These are phyloP conservation scores for Herminia tarsipennalis DNA, from an alignment of 2,888 invertebrate genomes.

Conservation along the genomic window DNA sequence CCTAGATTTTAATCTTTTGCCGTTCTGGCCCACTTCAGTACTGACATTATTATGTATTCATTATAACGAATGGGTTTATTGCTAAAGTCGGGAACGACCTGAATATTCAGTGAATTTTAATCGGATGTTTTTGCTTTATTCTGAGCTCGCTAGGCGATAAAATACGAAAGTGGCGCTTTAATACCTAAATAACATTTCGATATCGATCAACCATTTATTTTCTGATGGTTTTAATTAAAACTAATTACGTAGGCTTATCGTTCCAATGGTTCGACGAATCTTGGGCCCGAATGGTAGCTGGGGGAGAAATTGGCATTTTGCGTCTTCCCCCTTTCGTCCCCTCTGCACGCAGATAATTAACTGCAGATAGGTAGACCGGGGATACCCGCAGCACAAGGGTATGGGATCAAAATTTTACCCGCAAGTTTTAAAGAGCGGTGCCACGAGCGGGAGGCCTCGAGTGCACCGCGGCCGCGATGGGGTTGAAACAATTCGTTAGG, in stretches of 20 bases:
- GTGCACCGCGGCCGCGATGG: conserved; percentile 63
- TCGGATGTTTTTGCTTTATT: conserved; percentile 17
- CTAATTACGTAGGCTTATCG: conserved; percentile 73
- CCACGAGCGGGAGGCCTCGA: conserved; percentile 58
- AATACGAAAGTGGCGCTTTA: conserved; percentile 38
- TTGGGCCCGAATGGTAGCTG: conserved; percentile 55
- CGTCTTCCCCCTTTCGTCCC: conserved; percentile 69
- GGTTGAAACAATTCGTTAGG: conserved; percentile 79
- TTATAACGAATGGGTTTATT: conserved; percentile 30
- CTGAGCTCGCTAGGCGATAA: conserved; percentile 22
- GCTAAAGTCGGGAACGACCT: conserved; percentile 16
- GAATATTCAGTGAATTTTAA: conserved; percentile 37
- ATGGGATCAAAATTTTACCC: conserved; percentile 77
- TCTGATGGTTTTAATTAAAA: conserved; percentile 78
- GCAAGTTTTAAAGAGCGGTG: conserved; percentile 76
- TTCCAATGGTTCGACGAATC: conserved; percentile 68
- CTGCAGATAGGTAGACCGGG: conserved; percentile 79
- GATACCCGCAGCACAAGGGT: conserved; percentile 61
- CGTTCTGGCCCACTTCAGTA: conserved; percentile 5
- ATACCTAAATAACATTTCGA: conserved; percentile 44
- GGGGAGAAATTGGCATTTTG: conserved; percentile 74
- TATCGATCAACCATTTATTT: conserved; percentile 58
- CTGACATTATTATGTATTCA: conserved; percentile 11
- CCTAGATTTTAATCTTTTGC: conserved; percentile 11
- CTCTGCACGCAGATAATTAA: conserved; percentile 80